Base-by-base conservation (phyloP, 1,140 invertebrate genomes). In the Diploscapter pachys region DNA sequence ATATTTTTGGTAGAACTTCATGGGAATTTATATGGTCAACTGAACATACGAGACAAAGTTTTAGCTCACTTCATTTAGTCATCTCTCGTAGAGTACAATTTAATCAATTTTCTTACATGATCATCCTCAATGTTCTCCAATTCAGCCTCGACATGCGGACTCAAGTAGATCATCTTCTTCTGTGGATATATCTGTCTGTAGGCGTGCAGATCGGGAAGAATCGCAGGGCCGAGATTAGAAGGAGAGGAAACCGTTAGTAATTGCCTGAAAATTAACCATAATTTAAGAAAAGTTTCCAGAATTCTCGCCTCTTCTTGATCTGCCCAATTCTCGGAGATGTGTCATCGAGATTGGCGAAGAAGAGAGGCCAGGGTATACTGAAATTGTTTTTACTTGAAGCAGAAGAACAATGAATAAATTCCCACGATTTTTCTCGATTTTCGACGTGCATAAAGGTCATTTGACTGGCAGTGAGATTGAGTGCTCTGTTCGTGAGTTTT, bases 341-440 rank as follows among this genome's bases (percentile, higher is more conserved):
- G 3, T 53, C 54, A 66, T 81, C 73, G 53, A 62, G 81, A 74
- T 81, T 81, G 4, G 71, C 73, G 65, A 81, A 79, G 59, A 72
- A 51, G 5, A 81, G 57, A 49, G 73, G 79, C 79, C 79, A 80
- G 9, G 79, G 79, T 8, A 9, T 52, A 9, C 66, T 68, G 66
- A 53, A 59, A 59, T 11, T 59, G 9, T 1, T 11, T 59, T 31
- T 31, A 31, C 57, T 31, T 59, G 31, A 31, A 31, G 9, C 57
- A 31, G 9, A 59, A 31, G 1, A 31, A 31, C 31, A 31, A 31
- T 31, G 31, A 31, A 31, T 31, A 31, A 31, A 31, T 31, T 31
- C 31, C 31, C 31, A 31, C 31, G 31, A 31, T 31, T 31, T 31
- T 31, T 31, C 31, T 31, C 31, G 31, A 31, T 31, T 59, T 31